Evolutionary conservation across 2,888 invertebrate genomes (phyloP), one percentile per base, ranked within the genome.

Genomic region (Folsomia candida): DNA sequence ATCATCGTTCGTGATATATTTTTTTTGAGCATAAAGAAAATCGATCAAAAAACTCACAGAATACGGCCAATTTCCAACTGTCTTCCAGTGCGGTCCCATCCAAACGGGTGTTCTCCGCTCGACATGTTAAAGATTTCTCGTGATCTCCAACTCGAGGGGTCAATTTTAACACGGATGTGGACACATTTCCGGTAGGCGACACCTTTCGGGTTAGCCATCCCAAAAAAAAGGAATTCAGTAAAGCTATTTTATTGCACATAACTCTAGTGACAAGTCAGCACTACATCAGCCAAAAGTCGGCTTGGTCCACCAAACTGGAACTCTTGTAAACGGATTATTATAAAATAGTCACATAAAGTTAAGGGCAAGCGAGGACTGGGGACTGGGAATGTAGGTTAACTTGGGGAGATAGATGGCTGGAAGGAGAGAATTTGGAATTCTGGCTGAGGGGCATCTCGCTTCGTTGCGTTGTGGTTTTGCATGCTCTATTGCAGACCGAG

Each of bases 51-150:
- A 26, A 88, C 94, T 92, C 86, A 94, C 94, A 94, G 84, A 91
- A 91, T 78, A 94, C 90, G 85, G 92, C 91, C 71, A 94, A 87
- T 82, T 89, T 90, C 87, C 92, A 89, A 64, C 89, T 89, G 75
- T 91, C 90, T 83, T 94, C 93, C 73, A 89, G 87, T 25, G 89
- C 87, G 70, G 90, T 88, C 78, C 88, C 89, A 79, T 89, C 88
- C 26, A 93, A 87, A 77, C 89, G 86, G 62, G 88, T 85, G 84
- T 94, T 94, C 69, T 90, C 88, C 1, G 93, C 93, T 71, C 91
- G 87, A 82, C 94, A 94, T 66, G 90, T 90, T 72, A 94, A 86
- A 29, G 88, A 86, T 81, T 89, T 89, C 20, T 90, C 91, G 82
- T 94, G 90, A 84, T 94, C 91, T 78, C 88, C 37, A 14, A 37